Conservation (phyloP, 1,140 invertebrate species). For the Platorchestia sp. region DNA sequence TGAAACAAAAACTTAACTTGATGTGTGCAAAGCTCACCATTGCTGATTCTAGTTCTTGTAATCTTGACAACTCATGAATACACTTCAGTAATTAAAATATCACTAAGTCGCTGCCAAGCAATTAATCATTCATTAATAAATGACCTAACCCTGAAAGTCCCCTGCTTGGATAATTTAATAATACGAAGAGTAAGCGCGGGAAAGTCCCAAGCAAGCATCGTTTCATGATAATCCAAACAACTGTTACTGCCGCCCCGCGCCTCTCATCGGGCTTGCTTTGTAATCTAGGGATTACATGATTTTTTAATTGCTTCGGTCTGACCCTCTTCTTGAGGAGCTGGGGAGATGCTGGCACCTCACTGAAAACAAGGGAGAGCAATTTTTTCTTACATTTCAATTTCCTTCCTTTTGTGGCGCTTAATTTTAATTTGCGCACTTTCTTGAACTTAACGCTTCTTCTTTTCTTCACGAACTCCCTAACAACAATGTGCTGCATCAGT, state of each 20-base stretch:
- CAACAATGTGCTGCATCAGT: no score
- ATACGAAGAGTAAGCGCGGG: not conserved
- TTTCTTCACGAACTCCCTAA: no score
- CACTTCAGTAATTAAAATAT: not conserved
- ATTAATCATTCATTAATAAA: not conserved
- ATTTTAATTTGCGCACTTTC: no score
- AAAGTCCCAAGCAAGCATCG: not conserved
- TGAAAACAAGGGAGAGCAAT: not conserved
- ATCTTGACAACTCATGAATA: not conserved
- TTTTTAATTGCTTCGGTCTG: not conserved
- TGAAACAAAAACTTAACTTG: no score
- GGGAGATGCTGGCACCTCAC: not conserved
- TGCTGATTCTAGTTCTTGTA: not conserved
- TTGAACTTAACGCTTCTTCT: no score
- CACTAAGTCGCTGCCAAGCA: not conserved
- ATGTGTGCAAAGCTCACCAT: not conserved
- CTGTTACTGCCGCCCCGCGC: not conserved
- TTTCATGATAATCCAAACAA: not conserved
- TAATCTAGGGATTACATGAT: not conserved
- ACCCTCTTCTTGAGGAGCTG: not conserved
- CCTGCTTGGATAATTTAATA: not conserved
- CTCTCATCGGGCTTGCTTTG: not conserved
- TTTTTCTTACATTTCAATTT: no score
- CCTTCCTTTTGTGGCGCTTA: no score
- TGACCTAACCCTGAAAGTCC: not conserved